Evolutionary conservation across 1,140 invertebrate genomes (phyloP), one percentile per base, ranked within the genome.

Genomic region (Drosophila orena): DNA sequence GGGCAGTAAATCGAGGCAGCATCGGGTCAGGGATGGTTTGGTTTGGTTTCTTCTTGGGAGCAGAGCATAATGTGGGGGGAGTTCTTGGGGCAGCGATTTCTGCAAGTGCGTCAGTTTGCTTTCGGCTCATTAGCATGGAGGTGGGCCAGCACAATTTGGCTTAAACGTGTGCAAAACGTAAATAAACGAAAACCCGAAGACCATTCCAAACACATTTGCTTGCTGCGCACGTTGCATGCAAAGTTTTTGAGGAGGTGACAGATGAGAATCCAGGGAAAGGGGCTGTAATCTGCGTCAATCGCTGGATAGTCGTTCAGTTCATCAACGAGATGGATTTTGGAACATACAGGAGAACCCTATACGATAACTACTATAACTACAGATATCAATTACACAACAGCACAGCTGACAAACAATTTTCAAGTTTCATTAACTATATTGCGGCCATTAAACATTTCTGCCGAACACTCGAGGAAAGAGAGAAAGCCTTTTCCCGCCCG

Each of bases 91-190:
- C 3, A 27, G 24, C 34, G 62, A 42, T 34, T 11, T 69, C 34
- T 69, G 62, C 66, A 70, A 56, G 15, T 70, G 66, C 68, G 64
- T 71, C 68, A 71, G 52, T 47, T 38, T 12, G 15, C 17, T 17
- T 47, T 35, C 30, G 50, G 1, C 64, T 57, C 52, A 71, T 71
- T 71, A 71, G 68, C 68, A 71, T 71, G 65, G 68, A 49, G 54
- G 49, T 24, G 52, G 65, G 43, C 50, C 44, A 55, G 44, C 52
- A 50, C 34, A 56, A 57, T 71, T 70, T 70, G 64, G 64, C 50
- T 38, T 47, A 56, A 69, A 40, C 64, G 35, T 70, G 65, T 71
- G 64, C 66, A 70, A 70, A 70, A 70, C 64, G 66, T 69, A 69
- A 70, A 69, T 47, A 68, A 68, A 66, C 65, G 11, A 20, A 53